Percentiles rank a stretch among this genome's conserved stretches.
These are phyloP conservation scores for Parambassis ranga DNA, from an alignment of 2,797 vertebrate genomes.

Conservation along the genomic window DNA sequence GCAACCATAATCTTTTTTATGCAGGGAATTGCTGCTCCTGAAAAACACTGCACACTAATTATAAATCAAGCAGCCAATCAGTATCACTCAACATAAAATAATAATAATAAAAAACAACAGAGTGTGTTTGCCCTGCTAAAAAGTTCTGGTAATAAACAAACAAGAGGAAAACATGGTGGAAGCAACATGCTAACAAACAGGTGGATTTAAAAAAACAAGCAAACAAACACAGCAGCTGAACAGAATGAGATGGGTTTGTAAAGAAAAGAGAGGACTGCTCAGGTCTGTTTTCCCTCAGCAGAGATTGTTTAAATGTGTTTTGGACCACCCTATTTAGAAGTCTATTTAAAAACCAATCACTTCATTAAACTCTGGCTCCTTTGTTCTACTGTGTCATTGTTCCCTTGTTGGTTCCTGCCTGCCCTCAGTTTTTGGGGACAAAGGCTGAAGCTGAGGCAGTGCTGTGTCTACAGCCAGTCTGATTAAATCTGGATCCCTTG, in stretches of 20 bases:
- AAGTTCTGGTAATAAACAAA: no score
- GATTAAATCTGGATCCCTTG: slow-evolving; percentile 96
- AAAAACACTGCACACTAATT: no score
- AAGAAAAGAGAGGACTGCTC: background rate
- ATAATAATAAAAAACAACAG: no score
- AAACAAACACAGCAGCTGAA: background rate
- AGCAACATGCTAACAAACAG: background rate
- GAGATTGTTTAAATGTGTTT: slow-evolving; percentile 19
- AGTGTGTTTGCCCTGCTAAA: no score
- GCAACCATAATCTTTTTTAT: no score
- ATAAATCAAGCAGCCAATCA: no score
- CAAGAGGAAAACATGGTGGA: no score
- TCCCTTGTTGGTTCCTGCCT: slow-evolving; percentile 38
- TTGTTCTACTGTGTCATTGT: slow-evolving; percentile 61
- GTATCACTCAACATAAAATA: no score
- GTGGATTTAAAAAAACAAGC: no score
- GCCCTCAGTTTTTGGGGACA: slow-evolving; percentile 54
- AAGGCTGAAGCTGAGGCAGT: slow-evolving; percentile 59
- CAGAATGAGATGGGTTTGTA: no score
- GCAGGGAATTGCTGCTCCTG: no score
- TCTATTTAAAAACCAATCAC: slow-evolving; percentile 57
- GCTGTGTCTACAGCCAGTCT: slow-evolving; percentile 71
- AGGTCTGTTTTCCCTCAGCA: background rate
- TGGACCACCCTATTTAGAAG: slow-evolving; percentile 8
- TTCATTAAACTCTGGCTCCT: slow-evolving; percentile 58